Evolutionary conservation across 1,140 invertebrate species (phyloP), one percentile per base, ranked within the genome.

Genomic region (Neodiprion pinetum): DNA sequence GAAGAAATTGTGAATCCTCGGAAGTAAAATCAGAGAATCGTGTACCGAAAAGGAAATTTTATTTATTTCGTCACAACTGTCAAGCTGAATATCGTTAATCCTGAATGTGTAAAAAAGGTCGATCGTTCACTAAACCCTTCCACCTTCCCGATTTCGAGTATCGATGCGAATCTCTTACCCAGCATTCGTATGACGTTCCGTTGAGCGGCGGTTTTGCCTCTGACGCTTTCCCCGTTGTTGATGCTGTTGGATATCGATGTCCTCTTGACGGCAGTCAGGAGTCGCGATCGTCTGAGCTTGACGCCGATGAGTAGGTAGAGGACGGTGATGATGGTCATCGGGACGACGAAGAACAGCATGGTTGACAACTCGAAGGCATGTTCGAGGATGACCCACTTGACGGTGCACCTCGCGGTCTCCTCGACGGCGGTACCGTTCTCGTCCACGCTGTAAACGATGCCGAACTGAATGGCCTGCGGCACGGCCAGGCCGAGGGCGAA

Each of bases 321-420:
- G 4, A 94, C 93, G 7, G 93, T 95, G 79, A 97, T 97, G 49
- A 97, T 87, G 14, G 93, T 92, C 95, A 97, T 96, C 1, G 96
- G 96, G 3, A 93, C 89, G 8, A 96, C 91, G 84, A 97, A 97
- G 85, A 97, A 96, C 23, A 97, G 83, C 77, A 96, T 91, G 0
- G 95, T 95, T 1, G 95, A 96, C 73, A 96, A 90, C 80, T 95
- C 94, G 81, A 97, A 97, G 1, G 94, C 92, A 84, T 95, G 93
- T 23, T 91, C 88, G 14, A 94, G 86, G 14, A 95, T 90, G 1
- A 91, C 89, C 81, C 90, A 89, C 70, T 92, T 92, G 75, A 92
- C 89, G 1, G 90, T 89, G 76, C 92, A 93, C 28, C 86, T 80
- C 0, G 83, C 89, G 69, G 88, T 90, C 10, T 87, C 85, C 28